Evolutionary conservation across 2,113 vertebrate species (phyloP), one percentile per base, ranked within the genome.

Genomic region (Xenotilapia caudafasciata): DNA sequence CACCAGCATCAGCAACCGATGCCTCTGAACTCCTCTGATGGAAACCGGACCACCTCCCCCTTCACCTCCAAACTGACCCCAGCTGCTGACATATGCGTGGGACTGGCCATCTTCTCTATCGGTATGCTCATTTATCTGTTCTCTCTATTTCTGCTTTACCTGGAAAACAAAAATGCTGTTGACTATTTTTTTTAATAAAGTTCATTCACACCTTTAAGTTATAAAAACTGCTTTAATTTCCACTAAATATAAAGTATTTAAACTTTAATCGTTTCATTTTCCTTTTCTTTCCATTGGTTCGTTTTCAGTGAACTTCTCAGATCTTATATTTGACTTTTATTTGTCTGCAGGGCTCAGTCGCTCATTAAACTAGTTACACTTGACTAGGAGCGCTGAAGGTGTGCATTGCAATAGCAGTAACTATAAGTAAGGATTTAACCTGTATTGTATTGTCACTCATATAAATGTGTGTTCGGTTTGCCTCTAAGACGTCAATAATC

Each of bases 1-100:
- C 47, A 15, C 4, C 68, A 13, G 17, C 6, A 45, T 68, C 35
- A 83, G 21, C 4, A 11, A 14, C 84, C 60, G 8, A 94, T 93
- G 89, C 11, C 54, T 80, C 68, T 10, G 60, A 86, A 90, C 79
- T 87, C 13, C 73, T 83, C 84, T 2, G 77, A 38, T 2, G 88
- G 79, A 5, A 90, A 89, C 91, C 14, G 9, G 31, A 88, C 80
- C 75, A 1, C 7, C 62, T 94, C 94, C 1, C 75, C 13, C 12
- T 96, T 94, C 92, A 86, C 84, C 31, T 96, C 95, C 82, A 96
- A 94, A 80, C 90, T 96, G 17, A 87, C 47, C 7, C 93, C 93
- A 0, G 80, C 82, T 11, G 92, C 91, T 6, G 95, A 96, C 92
- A 90, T 84, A 5, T 92, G 94, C 3, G 82, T 96, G 49, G 95